Percentiles rank a stretch among this genome's conserved stretches.
These are phyloP conservation scores for Mesocentrotus franciscanus DNA, from an alignment of 53 echinoderm and acorn worm species.

Conservation along the genomic window DNA sequence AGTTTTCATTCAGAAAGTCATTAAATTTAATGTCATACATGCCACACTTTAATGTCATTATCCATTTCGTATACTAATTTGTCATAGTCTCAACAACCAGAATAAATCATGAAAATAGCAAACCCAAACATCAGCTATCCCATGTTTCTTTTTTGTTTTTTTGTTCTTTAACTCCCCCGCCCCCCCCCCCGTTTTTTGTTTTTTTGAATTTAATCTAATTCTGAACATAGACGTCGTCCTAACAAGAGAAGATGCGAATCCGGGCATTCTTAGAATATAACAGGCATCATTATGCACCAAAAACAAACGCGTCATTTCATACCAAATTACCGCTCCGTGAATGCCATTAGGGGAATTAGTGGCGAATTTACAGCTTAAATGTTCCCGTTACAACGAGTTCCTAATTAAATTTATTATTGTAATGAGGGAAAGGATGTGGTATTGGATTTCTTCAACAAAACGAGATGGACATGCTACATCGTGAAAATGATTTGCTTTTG, in stretches of 20 bases:
- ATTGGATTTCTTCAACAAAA: neutral
- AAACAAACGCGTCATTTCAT: neutral
- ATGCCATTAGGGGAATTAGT: neutral
- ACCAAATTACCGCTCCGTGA: neutral
- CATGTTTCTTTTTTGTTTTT: too few species aligned
- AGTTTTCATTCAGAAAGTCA: too few species aligned
- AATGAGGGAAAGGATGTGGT: neutral
- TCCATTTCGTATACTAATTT: too few species aligned
- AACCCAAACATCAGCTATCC: too few species aligned
- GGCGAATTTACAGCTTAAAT: neutral
- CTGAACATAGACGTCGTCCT: too few species aligned
- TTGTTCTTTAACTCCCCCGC: too few species aligned
- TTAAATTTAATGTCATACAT: too few species aligned
- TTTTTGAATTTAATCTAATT: too few species aligned
- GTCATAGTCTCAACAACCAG: too few species aligned
- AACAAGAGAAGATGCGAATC: neutral
- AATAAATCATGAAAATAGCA: too few species aligned
- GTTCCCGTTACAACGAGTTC: neutral
- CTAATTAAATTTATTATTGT: neutral
- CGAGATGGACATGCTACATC: neutral
- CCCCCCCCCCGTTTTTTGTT: too few species aligned
- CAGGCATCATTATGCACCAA: neutral
- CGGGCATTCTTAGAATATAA: neutral
- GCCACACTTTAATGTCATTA: too few species aligned
- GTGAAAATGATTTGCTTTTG: neutral